These are phyloP conservation scores for Pogonophryne albipinna DNA, from an alignment of 2,797 vertebrate genomes.

Conservation along the genomic window DNA sequence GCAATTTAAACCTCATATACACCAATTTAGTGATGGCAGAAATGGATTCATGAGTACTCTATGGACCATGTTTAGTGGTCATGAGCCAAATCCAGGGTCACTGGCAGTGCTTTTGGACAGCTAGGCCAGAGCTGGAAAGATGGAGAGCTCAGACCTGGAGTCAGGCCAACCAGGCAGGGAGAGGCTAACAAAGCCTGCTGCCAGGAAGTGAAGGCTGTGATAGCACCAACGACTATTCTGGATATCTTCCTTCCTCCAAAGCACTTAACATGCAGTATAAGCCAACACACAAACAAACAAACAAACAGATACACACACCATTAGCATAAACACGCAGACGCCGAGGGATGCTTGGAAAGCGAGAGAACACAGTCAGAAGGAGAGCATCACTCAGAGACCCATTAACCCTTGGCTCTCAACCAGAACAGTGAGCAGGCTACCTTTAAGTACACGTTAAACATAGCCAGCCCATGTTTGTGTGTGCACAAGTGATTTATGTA, in stretches of 20 bases:
- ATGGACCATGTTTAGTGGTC: constrained; percentile 63
- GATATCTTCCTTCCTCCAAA: constrained; percentile 65
- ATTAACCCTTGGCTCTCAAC: constrained; percentile 81
- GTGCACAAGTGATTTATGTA: constrained; percentile 62
- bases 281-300: constrained; percentile 65
- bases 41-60: constrained; percentile 56
- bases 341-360: constrained; percentile 67
- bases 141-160: constrained; percentile 61
- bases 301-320: constrained; percentile 53
- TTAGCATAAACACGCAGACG: constrained; percentile 72
- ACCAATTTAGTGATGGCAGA: constrained; percentile 64
- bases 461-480: constrained; percentile 45
- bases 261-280: constrained; percentile 74
- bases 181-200: constrained; percentile 60
- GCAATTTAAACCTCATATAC: constrained; percentile 65
- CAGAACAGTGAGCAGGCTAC: constrained; percentile 72
- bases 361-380: constrained; percentile 67
- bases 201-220: constrained; percentile 69
- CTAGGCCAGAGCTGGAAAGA: constrained; percentile 47
- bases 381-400: constrained; percentile 79
- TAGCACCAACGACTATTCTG: constrained; percentile 68
- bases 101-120: constrained; percentile 56
- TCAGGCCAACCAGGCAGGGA: constrained; percentile 60
- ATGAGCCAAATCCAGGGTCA: constrained; percentile 62
- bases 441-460: constrained; percentile 72